Percentiles rank a stretch among this genome's conserved stretches.
Conservation (phyloP, 2,797 vertebrate species). For the Hyperoplus lanceolatus region DNA sequence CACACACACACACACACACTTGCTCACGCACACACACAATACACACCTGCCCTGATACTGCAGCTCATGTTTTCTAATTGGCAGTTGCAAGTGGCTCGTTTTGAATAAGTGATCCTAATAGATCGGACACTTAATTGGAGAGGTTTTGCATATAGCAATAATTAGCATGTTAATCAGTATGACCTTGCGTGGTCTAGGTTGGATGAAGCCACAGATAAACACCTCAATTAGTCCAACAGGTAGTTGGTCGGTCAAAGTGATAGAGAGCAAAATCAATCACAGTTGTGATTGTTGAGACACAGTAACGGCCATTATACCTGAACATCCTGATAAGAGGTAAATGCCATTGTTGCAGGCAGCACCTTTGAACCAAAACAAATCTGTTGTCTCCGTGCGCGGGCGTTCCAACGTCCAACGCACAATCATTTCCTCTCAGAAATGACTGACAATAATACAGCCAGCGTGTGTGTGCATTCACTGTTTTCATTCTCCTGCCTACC, state of each 20-base stretch:
- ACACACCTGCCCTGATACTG: not conserved
- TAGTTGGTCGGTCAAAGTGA: not conserved
- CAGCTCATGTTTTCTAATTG: constrained; percentile 35
- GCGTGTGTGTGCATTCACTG: not conserved
- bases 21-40: not conserved
- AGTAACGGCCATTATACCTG: not conserved
- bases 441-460: not conserved
- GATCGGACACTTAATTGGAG: constrained; percentile 28
- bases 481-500: not conserved
- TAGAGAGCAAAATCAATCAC: not conserved
- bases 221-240: constrained; percentile 7
- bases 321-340: not conserved
- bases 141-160: constrained; percentile 32
- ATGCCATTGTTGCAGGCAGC: not conserved
- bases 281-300: not conserved
- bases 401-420: constrained; percentile 1
- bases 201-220: constrained; percentile 13
- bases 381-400: not conserved
- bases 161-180: constrained; percentile 33
- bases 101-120: constrained; percentile 41
- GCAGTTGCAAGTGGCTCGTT: constrained; percentile 33
- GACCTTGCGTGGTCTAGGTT: not conserved
- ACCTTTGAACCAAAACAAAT: constrained; percentile 2
- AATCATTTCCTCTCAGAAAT: constrained; percentile 15
- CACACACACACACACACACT: constrained; percentile 6